Base-by-base conservation (phyloP, 2,113 vertebrate species). In the Stictonetta naevosa region DNA sequence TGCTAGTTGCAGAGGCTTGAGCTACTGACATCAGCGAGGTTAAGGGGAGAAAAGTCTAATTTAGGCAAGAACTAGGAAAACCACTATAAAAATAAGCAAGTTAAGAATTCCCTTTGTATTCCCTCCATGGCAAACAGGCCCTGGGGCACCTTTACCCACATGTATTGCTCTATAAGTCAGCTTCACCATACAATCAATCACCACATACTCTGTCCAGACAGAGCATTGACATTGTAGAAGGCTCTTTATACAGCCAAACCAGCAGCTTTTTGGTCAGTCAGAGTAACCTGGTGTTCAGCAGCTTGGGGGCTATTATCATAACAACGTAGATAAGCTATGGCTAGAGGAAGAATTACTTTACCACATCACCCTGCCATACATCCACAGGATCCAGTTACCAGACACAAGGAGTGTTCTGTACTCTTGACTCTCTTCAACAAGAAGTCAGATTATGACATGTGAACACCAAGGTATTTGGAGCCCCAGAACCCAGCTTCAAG, bases 231-330 rank as follows among this genome's bases (percentile, higher is more conserved):
- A 13, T 25, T 5, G 2, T 5, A 64, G 78, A 91, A 93, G 81
- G 92, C 63, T 93, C 81, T 60, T 67, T 23, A 50, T 79, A 55
- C 66, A 91, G 91, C 86, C 88, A 92, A 73, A 77, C 22, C 2
- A 4, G 91, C 82, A 95, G 87, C 64, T 77, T 93, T 97, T 95
- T 95, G 87, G 92, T 96, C 68, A 83, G 87, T 96, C 68, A 83
- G 87, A 86, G 84, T 75, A 85, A 90, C 84, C 46, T 90, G 86
- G 83, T 67, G 66, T 59, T 83, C 92, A 86, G 80, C 91, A 95
- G 90, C 66, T 84, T 42, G 63, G 84, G 53, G 68, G 38, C 62
- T 74, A 40, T 59, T 48, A 52, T 33, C 62, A 55, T 10, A 78
- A 77, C 59, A 86, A 72, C 2, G 38, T 79, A 88, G 66, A 92